phyloP scores from a whole-genome alignment of 2,113 vertebrate genomes.

The Scalopus aquaticus region DNA sequence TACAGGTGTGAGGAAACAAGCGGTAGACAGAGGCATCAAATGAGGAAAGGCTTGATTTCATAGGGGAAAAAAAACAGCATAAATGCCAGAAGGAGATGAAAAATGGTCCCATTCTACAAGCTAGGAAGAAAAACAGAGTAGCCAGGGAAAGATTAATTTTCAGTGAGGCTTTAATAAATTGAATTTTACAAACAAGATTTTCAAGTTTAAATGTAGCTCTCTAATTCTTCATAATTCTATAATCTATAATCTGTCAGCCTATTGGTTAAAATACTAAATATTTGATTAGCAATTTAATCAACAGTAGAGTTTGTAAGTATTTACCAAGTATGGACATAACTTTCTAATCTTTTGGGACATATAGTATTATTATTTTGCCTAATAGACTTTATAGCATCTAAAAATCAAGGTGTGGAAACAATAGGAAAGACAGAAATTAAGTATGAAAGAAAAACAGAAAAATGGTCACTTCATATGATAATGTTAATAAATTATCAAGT shows the following conservation, averaged over 20 bases:
- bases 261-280: not conserved
- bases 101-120: not conserved
- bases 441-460: conserved; percentile 3
- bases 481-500: conserved; percentile 41
- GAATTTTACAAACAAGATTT: not conserved
- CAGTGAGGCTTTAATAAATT: not conserved
- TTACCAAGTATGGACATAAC: not conserved
- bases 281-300: not conserved
- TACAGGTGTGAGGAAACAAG: not conserved
- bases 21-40: not conserved
- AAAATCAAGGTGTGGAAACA: not conserved
- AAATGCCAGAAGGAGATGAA: not conserved
- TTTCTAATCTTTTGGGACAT: conserved; percentile 6
- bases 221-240: not conserved
- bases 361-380: not conserved
- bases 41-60: not conserved
- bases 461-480: not conserved
- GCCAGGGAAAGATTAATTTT: not conserved
- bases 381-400: not conserved
- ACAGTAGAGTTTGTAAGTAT: not conserved
- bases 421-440: not conserved
- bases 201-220: not conserved
- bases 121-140: not conserved
- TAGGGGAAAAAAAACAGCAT: not conserved
- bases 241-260: not conserved